phyloP scores from a whole-genome alignment of 2,113 vertebrate species.

The Nothoprocta pentlandii region DNA sequence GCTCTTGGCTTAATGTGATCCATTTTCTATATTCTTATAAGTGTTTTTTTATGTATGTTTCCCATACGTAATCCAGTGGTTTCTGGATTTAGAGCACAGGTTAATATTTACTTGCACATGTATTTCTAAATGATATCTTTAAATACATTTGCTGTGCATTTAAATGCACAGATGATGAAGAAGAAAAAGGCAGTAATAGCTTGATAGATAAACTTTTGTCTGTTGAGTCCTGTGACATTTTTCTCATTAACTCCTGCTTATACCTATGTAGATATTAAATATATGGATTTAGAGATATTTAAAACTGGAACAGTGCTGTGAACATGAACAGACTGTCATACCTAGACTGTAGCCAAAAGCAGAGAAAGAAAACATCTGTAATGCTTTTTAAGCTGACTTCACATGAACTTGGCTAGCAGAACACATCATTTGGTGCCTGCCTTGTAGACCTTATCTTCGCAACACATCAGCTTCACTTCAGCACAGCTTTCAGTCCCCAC shows the following conservation, averaged over 20 bases:
- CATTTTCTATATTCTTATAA: not conserved
- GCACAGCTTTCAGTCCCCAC: not conserved
- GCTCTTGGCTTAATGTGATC: not conserved
- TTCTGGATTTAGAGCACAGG: not conserved
- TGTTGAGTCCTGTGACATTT: not conserved
- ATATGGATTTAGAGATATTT: not conserved
- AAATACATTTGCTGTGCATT: not conserved
- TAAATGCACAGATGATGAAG: not conserved
- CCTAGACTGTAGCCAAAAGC: not conserved
- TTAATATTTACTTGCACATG: not conserved
- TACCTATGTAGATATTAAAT: not conserved
- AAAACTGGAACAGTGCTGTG: not conserved
- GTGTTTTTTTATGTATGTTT: not conserved
- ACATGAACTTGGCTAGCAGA: not conserved
- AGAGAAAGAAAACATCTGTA: not conserved
- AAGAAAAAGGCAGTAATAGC: not conserved
- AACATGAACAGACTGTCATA: not conserved
- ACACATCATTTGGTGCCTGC: not conserved
- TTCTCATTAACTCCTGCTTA: not conserved
- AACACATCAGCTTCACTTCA: not conserved
- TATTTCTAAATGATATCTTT: not conserved
- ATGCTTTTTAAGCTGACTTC: not conserved
- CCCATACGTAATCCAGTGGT: not conserved
- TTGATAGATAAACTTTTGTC: not conserved
- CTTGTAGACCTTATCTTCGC: not conserved